These are phyloP conservation scores for Amblyornis subalaris DNA, from an alignment of 2,113 vertebrate genomes.

Conservation along the genomic window DNA sequence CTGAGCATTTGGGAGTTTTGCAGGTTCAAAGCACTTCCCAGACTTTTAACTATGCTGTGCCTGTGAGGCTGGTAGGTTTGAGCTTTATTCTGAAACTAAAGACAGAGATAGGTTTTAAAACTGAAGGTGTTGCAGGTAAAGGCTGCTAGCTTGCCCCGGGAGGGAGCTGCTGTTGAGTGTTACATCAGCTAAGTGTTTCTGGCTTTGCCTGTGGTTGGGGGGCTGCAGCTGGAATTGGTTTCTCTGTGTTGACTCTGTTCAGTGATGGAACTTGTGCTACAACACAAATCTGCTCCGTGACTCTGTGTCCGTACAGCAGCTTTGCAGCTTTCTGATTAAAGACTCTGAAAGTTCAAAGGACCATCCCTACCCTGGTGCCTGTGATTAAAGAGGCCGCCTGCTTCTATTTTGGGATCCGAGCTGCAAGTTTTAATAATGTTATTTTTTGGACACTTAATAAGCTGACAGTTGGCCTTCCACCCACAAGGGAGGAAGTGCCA, in stretches of 20 bases:
- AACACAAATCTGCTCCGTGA: background rate
- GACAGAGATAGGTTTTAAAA: background rate
- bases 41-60: conserved; percentile 40
- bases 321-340: conserved; percentile 30
- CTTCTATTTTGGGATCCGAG: conserved; percentile 1
- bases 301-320: background rate
- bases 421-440: background rate
- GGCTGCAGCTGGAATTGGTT: background rate
- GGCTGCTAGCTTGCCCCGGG: background rate
- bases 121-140: background rate
- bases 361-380: background rate
- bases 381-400: background rate
- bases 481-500: background rate
- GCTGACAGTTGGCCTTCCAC: background rate
- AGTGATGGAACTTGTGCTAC: background rate
- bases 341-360: conserved; percentile 19
- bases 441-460: background rate
- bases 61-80: background rate
- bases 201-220: background rate
- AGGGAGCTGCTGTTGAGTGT: background rate
- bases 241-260: background rate
- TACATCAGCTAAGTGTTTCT: background rate
- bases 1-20: conserved; percentile 1
- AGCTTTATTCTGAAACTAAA: background rate
- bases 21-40: conserved; percentile 38